Percentiles rank a stretch among this genome's conserved stretches.
Evolutionary conservation across 1,140 invertebrate genomes (phyloP).

Genomic region (Arion vulgaris): DNA sequence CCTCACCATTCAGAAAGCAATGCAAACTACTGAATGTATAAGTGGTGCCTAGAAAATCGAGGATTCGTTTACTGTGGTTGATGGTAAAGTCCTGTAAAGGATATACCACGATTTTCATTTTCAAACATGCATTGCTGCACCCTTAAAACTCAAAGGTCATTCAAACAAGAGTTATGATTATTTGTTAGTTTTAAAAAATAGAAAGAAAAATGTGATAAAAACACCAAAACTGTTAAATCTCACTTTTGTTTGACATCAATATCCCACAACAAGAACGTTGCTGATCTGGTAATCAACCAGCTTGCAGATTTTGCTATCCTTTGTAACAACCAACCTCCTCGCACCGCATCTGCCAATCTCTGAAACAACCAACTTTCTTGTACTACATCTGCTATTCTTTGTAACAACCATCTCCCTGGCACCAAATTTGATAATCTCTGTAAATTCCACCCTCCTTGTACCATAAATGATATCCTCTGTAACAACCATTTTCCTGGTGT

Average conservation of each 20-base stretch:
- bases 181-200: too few species aligned
- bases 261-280: not conserved
- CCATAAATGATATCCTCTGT: not conserved
- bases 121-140: too few species aligned
- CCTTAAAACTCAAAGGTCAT: too few species aligned
- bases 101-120: too few species aligned
- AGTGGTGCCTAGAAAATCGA: too few species aligned
- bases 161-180: too few species aligned
- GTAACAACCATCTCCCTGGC: not conserved
- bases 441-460: not conserved
- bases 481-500: conserved; percentile 9
- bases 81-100: too few species aligned
- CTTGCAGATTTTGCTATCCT: not conserved
- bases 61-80: too few species aligned
- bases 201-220: too few species aligned
- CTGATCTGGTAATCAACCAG: conserved; percentile 3
- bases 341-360: not conserved
- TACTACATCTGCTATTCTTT: not conserved
- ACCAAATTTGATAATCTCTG: not conserved
- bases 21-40: too few species aligned
- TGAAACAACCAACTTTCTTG: not conserved
- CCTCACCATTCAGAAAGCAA: too few species aligned
- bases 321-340: conserved; percentile 6
- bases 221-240: too few species aligned
- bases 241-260: not conserved